Conservation (phyloP, 2,888 invertebrate species). For the Caenorhabditis sinica region DNA sequence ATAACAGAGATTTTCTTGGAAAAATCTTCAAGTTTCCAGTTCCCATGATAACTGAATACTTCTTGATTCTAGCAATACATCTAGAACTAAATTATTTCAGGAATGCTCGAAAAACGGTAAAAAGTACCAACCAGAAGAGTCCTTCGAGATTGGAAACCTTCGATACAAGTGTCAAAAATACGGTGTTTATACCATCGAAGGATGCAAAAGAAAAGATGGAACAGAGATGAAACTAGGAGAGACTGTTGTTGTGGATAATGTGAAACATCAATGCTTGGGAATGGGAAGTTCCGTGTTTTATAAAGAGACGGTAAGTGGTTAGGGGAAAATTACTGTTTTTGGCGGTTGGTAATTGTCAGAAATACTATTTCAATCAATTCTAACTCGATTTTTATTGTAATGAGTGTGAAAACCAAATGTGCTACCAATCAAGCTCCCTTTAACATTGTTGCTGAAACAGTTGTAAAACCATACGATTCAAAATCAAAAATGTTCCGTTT, state of each 20-base stretch:
- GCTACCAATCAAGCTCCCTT: too few relatives aligned
- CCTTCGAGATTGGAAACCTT: slow-evolving; percentile 59
- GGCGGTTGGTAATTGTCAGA: not conserved
- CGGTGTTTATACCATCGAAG: slow-evolving; percentile 74
- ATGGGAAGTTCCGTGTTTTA: slow-evolving; percentile 68
- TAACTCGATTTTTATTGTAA: not conserved
- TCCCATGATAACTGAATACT: too few relatives aligned
- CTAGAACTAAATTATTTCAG: slow-evolving; percentile 9
- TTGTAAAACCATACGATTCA: not conserved
- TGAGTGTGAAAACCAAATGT: too few relatives aligned
- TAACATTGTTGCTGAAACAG: too few relatives aligned
- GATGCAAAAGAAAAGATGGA: slow-evolving; percentile 68
- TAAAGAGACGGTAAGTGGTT: slow-evolving; percentile 66
- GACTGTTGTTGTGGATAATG: slow-evolving; percentile 59
- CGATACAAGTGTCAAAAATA: slow-evolving; percentile 73
- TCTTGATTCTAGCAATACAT: too few relatives aligned
- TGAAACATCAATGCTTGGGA: slow-evolving; percentile 70
- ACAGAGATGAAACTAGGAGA: slow-evolving; percentile 65
- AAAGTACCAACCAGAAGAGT: slow-evolving; percentile 33
- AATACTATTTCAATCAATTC: too few relatives aligned
- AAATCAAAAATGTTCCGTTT: not conserved
- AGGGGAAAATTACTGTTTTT: not conserved
- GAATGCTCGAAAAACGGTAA: slow-evolving; percentile 52
- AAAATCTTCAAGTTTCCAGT: too few relatives aligned
- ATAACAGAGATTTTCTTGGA: too few relatives aligned